Evolutionary conservation across 2,113 vertebrate genomes (phyloP).

Genomic region (Cochlearius cochlearius): DNA sequence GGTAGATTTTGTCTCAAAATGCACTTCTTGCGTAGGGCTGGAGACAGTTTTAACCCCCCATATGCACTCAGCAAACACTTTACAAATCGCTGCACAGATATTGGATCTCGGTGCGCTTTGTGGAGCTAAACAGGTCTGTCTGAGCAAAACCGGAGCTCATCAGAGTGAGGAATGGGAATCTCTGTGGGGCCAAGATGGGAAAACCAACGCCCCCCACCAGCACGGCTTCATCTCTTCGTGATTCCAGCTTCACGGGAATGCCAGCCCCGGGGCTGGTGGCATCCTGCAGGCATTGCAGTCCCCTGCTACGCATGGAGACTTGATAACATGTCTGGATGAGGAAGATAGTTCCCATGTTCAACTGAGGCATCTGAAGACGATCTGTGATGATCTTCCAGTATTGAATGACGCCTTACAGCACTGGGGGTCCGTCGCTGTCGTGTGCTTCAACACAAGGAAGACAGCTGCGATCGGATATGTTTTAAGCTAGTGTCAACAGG

Average conservation of each 20-base stretch:
- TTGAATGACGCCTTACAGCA: background rate
- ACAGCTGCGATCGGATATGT: background rate
- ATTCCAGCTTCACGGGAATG: background rate
- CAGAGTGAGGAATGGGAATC: background rate
- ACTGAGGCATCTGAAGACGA: background rate
- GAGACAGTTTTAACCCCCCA: background rate
- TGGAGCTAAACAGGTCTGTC: background rate
- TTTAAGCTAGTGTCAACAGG: background rate
- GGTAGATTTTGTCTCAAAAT: background rate
- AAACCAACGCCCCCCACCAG: rapidly evolving
- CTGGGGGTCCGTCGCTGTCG: rapidly evolving
- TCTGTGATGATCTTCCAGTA: background rate
- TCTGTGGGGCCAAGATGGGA: background rate
- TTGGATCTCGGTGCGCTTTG: background rate
- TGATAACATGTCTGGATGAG: background rate
- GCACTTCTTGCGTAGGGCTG: background rate
- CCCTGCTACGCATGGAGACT: background rate
- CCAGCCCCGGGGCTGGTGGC: background rate
- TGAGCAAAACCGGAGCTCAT: background rate
- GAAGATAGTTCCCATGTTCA: background rate
- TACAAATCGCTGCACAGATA: background rate
- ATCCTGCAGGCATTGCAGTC: background rate
- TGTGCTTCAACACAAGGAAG: background rate
- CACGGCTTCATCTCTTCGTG: background rate
- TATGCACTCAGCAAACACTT: background rate